A percentile compares a stretch with the other conserved stretches of the same genome.
These are phyloP conservation scores for Eumaeus atala DNA, from an alignment of 1,140 invertebrate genomes.

Conservation along the genomic window DNA sequence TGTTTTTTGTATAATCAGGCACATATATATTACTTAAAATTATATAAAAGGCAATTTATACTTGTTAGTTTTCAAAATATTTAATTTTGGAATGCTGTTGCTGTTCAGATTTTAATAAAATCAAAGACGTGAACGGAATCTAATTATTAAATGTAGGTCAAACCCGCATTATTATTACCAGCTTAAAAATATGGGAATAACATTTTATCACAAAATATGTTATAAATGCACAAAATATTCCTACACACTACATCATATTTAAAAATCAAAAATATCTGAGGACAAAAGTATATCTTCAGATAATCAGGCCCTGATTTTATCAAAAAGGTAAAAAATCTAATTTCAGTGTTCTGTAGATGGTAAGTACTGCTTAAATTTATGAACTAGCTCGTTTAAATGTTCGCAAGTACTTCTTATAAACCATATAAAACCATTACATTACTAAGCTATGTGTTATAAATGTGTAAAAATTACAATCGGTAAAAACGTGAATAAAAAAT, in stretches of 20 bases:
- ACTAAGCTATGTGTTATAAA: constrained; percentile 24
- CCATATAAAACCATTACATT: background rate
- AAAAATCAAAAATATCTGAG: too few relatives aligned
- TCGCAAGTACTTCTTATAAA: too few relatives aligned
- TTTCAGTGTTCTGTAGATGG: too few relatives aligned
- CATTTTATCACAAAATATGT: constrained; percentile 17
- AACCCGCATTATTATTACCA: constrained; percentile 17
- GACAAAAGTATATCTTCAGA: background rate
- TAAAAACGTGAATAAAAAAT: constrained; percentile 33
- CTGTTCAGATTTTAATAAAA: background rate
- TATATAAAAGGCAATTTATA: background rate
- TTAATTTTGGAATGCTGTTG: constrained; percentile 20
- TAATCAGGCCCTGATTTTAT: too few relatives aligned
- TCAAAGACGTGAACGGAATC: background rate
- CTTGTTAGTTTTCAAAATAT: too few relatives aligned
- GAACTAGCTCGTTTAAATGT: too few relatives aligned
- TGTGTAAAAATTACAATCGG: constrained; percentile 37
- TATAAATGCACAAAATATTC: constrained; percentile 24
- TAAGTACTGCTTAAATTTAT: too few relatives aligned
- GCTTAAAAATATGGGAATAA: constrained; percentile 18
- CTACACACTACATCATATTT: background rate
- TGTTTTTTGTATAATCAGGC: constrained; percentile 4
- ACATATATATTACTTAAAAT: background rate
- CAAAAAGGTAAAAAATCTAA: too few relatives aligned
- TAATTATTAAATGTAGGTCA: background rate